Evolutionary conservation across 2,113 vertebrate genomes (phyloP), one percentile per base, ranked within the genome.

Genomic region (Gymnarchus niloticus): DNA sequence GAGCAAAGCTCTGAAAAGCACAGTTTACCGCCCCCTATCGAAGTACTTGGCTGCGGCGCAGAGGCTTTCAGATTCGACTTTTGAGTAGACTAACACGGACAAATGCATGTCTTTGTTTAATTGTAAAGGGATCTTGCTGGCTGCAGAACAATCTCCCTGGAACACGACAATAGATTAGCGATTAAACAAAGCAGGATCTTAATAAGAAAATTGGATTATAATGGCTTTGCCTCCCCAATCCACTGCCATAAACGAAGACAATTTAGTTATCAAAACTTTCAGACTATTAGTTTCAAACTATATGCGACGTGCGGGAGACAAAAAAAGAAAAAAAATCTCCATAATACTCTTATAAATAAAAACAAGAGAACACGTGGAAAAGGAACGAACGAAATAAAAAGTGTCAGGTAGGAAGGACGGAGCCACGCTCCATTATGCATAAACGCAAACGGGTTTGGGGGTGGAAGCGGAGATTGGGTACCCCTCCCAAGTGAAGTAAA

Each of bases 181-280:
- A 3, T 82, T 37, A 76, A 77, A 65, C 23, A 87, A 87, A 73
- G 83, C 77, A 14, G 44, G 44, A 89, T 89, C 87, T 88, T 85
- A 54, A 33, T 19, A 82, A 88, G 19, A 88, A 85, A 78, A 82
- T 37, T n/a, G 69, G 46, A 57, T 49, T 78, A 37, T 33, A 86
- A 76, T 77, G 49, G 59, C 41, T 73, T 65, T 23, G 9, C 21
- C 25, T 59, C 10, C 10, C 83, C 48, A 33, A 6, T 9, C 3
- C 0, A 73, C 4, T 73, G 65, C 28, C 61, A 5, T 69, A 37
- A n/a, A n/a, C n/a, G n/a, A n/a, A n/a, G n/a, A n/a, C n/a, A n/a
- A n/a, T n/a, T n/a, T n/a, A n/a, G n/a, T n/a, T n/a, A n/a, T n/a
- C n/a, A n/a, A n/a, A n/a, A n/a, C n/a, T n/a, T n/a, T n/a, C n/a